Percentiles rank a stretch among this genome's conserved stretches.
phyloP scores from a whole-genome alignment of 2,797 vertebrate genomes.

The Epinephelus malabaricus region DNA sequence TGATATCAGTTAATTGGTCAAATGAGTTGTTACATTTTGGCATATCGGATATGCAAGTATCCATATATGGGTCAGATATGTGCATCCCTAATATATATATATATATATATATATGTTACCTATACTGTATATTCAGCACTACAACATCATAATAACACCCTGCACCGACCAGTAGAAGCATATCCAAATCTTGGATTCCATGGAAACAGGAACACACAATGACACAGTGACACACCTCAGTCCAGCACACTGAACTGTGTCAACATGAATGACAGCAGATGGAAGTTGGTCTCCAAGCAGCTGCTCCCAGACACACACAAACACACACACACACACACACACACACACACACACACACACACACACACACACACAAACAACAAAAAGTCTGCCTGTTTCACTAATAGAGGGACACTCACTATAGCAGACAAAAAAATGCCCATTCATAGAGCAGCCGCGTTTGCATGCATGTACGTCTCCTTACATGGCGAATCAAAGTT shows the following conservation, averaged over 20 bases:
- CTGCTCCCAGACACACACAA: conserved; percentile 12
- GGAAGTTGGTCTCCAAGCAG: conserved; percentile 54
- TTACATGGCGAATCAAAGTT: conserved; percentile 31
- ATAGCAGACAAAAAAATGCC: conserved; percentile 11
- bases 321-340: too few relatives aligned
- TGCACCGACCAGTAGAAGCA: neutral
- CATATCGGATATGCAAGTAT: too few relatives aligned
- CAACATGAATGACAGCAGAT: conserved; percentile 43
- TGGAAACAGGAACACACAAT: conserved; percentile 10
- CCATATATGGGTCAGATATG: too few relatives aligned
- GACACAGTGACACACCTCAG: neutral
- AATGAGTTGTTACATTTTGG: too few relatives aligned
- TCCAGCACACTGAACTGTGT: conserved; percentile 5
- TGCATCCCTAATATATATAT: too few relatives aligned
- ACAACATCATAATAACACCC: neutral
- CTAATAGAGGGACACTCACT: conserved; percentile 6
- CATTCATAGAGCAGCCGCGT: conserved; percentile 41
- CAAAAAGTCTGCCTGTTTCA: conserved; percentile 28
- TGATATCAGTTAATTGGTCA: too few relatives aligned
- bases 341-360: neutral
- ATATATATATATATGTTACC: too few relatives aligned
- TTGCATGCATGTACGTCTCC: conserved; percentile 45
- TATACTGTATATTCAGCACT: neutral
- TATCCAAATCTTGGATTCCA: neutral
- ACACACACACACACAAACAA: conserved; percentile 28